Conservation (phyloP, 2,113 vertebrate genomes). For the Lucifuga dentata region DNA sequence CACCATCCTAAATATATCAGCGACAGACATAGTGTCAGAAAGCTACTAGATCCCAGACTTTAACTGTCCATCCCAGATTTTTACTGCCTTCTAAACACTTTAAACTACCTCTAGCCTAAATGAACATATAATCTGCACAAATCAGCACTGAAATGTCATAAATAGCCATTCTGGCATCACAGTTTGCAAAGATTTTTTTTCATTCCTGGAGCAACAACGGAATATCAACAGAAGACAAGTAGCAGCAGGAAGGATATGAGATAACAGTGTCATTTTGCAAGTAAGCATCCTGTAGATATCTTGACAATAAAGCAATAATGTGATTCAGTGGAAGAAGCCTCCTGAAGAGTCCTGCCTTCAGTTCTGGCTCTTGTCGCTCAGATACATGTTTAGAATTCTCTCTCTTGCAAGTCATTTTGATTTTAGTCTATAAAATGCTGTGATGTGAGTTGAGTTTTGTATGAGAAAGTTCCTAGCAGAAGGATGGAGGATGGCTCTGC, state of each 20-base stretch:
- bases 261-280: constrained; percentile 50
- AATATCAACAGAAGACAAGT: constrained; percentile 20
- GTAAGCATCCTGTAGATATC: constrained; percentile 26
- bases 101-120: constrained; percentile 60
- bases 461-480: constrained; percentile 8
- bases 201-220: constrained; percentile 38
- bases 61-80: constrained; percentile 38
- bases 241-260: constrained; percentile 28
- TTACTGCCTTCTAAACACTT: constrained; percentile 50
- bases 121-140: constrained; percentile 49
- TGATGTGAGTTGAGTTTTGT: constrained; percentile 21
- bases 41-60: constrained; percentile 32
- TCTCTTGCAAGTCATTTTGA: constrained; percentile 19
- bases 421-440: constrained; percentile 27
- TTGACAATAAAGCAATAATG: constrained; percentile 54
- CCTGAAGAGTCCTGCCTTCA: constrained; percentile 33
- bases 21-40: constrained; percentile 69
- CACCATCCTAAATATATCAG: constrained; percentile 77
- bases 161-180: constrained; percentile 33
- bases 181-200: constrained; percentile 36
- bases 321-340: constrained; percentile 44
- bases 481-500: constrained; percentile 26
- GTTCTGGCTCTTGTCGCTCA: constrained; percentile 20
- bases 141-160: constrained; percentile 54
- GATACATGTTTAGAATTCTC: constrained; percentile 38